Conservation (phyloP, 1,140 invertebrate species). For the Berghia stephanieae region DNA sequence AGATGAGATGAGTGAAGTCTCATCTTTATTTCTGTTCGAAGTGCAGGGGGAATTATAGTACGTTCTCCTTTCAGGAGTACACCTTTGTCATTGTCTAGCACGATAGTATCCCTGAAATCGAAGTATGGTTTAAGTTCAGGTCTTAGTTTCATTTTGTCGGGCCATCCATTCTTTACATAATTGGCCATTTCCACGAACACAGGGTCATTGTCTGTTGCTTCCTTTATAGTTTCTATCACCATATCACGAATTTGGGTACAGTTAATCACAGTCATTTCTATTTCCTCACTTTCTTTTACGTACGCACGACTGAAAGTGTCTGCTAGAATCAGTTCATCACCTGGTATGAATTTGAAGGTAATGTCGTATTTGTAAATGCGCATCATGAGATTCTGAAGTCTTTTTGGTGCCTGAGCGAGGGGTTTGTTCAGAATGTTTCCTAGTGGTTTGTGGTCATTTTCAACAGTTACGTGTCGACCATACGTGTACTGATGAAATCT, state of each 20-base stretch:
- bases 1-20: conserved; percentile 57
- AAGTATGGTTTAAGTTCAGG: conserved; percentile 30
- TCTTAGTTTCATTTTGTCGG: conserved; percentile 21
- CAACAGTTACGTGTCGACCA: conserved; percentile 47
- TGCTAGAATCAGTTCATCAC: conserved; percentile 32
- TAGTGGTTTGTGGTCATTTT: conserved; percentile 63
- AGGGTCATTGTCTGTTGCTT: conserved; percentile 14
- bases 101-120: conserved; percentile 44
- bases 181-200: conserved; percentile 14
- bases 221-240: conserved; percentile 29
- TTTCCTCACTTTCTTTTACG: neutral
- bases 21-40: conserved; percentile 51
- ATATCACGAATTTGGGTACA: conserved; percentile 30
- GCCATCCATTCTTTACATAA: conserved; percentile 34
- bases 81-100: conserved; percentile 42
- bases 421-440: conserved; percentile 63
- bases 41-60: conserved; percentile 50
- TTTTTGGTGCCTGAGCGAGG: conserved; percentile 27
- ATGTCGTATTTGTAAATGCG: conserved; percentile 37
- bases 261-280: neutral
- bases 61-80: conserved; percentile 52
- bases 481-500: conserved; percentile 46
- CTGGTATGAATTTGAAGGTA: conserved; percentile 34
- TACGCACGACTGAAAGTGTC: conserved; percentile 38
- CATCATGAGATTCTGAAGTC: conserved; percentile 38